These are phyloP conservation scores for Furcula furcula DNA, from an alignment of 2,888 invertebrate species.

Conservation along the genomic window DNA sequence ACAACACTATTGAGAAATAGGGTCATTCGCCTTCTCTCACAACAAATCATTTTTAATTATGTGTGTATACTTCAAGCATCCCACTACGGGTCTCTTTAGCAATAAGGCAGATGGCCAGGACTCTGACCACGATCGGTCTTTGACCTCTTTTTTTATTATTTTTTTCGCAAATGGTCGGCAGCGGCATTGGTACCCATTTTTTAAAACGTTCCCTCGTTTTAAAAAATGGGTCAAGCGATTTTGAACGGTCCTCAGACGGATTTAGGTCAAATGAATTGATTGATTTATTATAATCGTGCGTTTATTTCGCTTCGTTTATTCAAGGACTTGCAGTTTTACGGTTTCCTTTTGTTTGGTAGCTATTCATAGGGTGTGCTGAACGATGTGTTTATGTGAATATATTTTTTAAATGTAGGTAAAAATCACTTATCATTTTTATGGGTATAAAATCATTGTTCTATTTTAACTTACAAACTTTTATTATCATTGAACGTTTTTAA, in stretches of 20 bases:
- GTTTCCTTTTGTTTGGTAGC: neutral
- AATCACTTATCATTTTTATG: no score
- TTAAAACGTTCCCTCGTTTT: no score
- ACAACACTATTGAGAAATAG: conserved; percentile 61
- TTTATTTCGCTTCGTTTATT: conserved; percentile 12
- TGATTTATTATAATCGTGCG: conserved; percentile 40
- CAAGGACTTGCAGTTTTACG: conserved; percentile 18
- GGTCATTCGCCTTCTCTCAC: conserved; percentile 73
- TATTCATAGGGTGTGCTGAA: no score
- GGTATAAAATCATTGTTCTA: no score
- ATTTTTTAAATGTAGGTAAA: no score
- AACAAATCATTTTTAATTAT: conserved; percentile 80
- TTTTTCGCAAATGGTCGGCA: conserved; percentile 39
- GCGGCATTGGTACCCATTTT: conserved; percentile 52
- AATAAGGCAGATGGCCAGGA: conserved; percentile 48
- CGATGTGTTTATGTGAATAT: no score
- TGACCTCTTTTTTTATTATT: conserved; percentile 48
- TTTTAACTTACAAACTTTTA: no score
- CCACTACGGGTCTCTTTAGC: conserved; percentile 56
- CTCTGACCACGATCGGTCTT: conserved; percentile 39
- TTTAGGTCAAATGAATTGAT: conserved; percentile 64
- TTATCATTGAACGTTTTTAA: no score
- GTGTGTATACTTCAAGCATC: conserved; percentile 71
- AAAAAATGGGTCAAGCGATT: conserved; percentile 69
- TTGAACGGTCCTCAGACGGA: conserved; percentile 36